These are phyloP conservation scores for Clavelina lepadiformis DNA, from an alignment of 23 tunicate genomes.

Conservation along the genomic window DNA sequence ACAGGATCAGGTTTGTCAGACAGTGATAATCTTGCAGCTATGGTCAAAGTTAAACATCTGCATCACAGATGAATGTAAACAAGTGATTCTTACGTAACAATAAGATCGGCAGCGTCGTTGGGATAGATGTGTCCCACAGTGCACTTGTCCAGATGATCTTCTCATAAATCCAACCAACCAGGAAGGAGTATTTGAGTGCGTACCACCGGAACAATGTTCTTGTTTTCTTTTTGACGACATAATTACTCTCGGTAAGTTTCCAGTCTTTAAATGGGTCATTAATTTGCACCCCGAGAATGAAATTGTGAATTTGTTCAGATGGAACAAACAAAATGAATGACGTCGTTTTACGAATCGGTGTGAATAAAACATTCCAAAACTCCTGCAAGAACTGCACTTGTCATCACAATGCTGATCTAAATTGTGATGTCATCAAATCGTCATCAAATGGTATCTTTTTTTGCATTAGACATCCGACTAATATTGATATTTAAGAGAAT, in stretches of 20 bases:
- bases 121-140: constrained; percentile 55
- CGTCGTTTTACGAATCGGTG: neutral
- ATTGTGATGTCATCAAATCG: neutral
- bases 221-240: constrained; percentile 24
- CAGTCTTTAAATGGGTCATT: too few relatives aligned
- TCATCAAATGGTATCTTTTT: too few relatives aligned
- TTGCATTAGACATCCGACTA: too few relatives aligned
- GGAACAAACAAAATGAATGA: neutral
- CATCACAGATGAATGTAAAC: neutral
- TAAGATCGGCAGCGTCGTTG: constrained; percentile 24
- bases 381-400: constrained; percentile 17
- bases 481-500: too few relatives aligned
- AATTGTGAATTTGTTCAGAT: neutral
- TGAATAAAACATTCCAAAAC: constrained; percentile 3
- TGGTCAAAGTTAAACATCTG: too few relatives aligned
- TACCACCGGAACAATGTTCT: constrained; percentile 34
- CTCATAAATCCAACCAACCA: constrained; percentile 29
- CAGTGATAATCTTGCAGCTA: too few relatives aligned
- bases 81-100: neutral
- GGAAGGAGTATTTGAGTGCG: constrained; percentile 30
- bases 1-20: neutral
- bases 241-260: too few relatives aligned
- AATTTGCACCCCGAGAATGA: neutral
- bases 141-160: constrained; percentile 45
- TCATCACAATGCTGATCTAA: neutral